Evolutionary conservation across 2,113 vertebrate genomes (phyloP).

Genomic region (Arvicanthis niloticus): DNA sequence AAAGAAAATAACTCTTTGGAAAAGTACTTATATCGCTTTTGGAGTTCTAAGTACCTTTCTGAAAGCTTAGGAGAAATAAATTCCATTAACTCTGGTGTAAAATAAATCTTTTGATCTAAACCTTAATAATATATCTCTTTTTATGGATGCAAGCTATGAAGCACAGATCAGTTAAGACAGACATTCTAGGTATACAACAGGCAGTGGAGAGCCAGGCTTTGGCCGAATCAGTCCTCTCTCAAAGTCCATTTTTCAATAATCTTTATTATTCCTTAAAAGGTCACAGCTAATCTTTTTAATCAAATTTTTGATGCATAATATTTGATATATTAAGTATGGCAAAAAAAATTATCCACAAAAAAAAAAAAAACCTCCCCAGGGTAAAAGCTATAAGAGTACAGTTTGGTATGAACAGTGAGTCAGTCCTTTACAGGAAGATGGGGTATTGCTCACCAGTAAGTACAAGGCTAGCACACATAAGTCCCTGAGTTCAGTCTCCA

Average conservation of each 20-base stretch:
- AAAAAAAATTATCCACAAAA: slow-evolving; percentile 11
- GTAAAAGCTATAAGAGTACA: slow-evolving; percentile 24
- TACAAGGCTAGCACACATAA: not conserved
- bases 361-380: not conserved
- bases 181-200: not conserved
- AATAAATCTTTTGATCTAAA: not conserved
- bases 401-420: not conserved
- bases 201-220: not conserved
- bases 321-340: slow-evolving; percentile 34
- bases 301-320: not conserved
- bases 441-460: not conserved
- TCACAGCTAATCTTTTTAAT: not conserved
- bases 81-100: not conserved
- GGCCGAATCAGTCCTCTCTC: not conserved
- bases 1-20: not conserved
- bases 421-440: not conserved
- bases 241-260: not conserved
- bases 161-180: not conserved
- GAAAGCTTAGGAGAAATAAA: not conserved
- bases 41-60: not conserved
- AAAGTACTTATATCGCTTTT: not conserved
- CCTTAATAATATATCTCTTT: slow-evolving; percentile 1
- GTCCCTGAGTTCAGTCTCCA: not conserved
- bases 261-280: slow-evolving; percentile 2
- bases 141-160: not conserved